phyloP scores from a whole-genome alignment of 2,888 invertebrate species.

The Acanthoscelides obtectus region DNA sequence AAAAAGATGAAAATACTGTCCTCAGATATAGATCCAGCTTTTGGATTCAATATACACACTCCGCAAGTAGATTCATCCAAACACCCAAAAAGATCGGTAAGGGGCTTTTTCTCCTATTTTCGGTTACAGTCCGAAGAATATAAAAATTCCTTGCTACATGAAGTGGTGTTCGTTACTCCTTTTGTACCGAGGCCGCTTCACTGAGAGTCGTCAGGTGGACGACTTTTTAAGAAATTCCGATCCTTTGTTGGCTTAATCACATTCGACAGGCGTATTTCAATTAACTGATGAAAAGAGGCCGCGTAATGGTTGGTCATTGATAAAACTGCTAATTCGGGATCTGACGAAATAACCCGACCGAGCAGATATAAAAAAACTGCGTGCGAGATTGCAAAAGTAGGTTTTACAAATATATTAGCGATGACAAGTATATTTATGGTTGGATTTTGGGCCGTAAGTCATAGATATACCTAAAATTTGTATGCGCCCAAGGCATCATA shows the following conservation, averaged over 20 bases:
- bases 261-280: neutral
- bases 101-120: neutral
- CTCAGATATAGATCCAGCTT: too few relatives aligned
- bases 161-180: neutral
- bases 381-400: too few relatives aligned
- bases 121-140: neutral
- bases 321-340: neutral
- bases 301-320: neutral
- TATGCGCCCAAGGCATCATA: too few relatives aligned
- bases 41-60: too few relatives aligned
- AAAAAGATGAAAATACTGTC: too few relatives aligned
- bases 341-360: neutral
- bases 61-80: too few relatives aligned
- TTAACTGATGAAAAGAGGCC: neutral
- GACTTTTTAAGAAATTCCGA: neutral
- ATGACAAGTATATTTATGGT: too few relatives aligned
- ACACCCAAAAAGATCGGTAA: too few relatives aligned
- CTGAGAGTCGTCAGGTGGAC: neutral
- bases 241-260: neutral
- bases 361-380: neutral
- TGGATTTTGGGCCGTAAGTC: too few relatives aligned
- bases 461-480: too few relatives aligned
- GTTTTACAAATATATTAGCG: too few relatives aligned
- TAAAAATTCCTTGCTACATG: neutral
- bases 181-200: neutral